Base-by-base conservation (phyloP, 1,140 invertebrate species). In the Steinernema khuongi region DNA sequence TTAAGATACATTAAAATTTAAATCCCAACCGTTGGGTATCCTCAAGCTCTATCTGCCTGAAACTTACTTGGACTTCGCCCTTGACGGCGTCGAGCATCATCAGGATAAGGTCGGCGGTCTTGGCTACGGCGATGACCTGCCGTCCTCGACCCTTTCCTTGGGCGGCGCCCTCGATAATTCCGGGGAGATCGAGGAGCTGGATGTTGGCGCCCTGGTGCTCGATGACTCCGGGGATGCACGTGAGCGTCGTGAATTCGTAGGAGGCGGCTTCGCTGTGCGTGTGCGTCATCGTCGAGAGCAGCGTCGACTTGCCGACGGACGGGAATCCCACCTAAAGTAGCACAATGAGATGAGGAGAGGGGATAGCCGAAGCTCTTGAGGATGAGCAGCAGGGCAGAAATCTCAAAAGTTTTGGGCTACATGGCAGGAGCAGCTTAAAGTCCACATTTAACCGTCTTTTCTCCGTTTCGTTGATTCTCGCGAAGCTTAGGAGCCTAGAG, bases 91-190 rank as follows among this genome's bases (percentile, higher is more conserved):
- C 97, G 29, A 99, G 87, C 2, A 99, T 94, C 85, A 99, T 97
- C 84, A 98, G 97, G 81, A 99, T 95, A 0, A 99, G 89, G 87
- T 93, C 94, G 85, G 96, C 98, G 0, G 97, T 99, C 77, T 96
- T 89, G 0, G 97, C 97, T 0, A 99, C 97, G 22, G 97, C 96
- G 84, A 99, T 99, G 2, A 99, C 97, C 89, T 99, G 97, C 31
- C 77, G 29, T 66, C 75, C 80, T 73, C 80, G 79, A 88, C 95
- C 95, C 88, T 97, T 97, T 50, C 93, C 93, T 86, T 99, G 96
- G 85, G 99, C 98, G 22, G 97, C 97, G 77, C 97, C 97, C 89
- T 99, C 97, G 85, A 99, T 99, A 86, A 99, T 99, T 88, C 97
- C 97, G 77, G 97, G 97, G 75, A 99, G 89, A 91, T 99, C 97